phyloP scores from a whole-genome alignment of 2,113 vertebrate genomes.

The Eudorcas thomsonii region DNA sequence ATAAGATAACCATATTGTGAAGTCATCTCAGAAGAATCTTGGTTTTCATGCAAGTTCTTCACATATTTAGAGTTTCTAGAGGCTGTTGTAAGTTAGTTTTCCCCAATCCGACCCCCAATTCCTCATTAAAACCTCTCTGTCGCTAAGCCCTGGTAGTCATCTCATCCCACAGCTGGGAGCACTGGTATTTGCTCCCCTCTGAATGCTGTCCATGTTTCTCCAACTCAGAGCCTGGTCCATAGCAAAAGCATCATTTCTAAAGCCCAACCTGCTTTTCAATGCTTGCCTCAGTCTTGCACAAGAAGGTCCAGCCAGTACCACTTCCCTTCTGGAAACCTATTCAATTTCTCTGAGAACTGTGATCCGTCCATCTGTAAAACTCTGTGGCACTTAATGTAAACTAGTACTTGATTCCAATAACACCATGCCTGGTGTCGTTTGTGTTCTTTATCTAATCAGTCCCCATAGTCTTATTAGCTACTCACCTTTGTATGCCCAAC shows the following conservation, averaged over 20 bases:
- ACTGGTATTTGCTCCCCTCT: background rate
- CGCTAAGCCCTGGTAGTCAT: background rate
- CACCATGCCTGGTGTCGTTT: background rate
- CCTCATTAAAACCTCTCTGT: background rate
- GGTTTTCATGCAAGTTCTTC: background rate
- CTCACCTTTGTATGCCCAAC: background rate
- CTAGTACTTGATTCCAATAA: background rate
- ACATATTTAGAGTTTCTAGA: background rate
- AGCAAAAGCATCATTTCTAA: background rate
- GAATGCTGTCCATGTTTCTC: background rate
- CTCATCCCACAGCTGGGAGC: background rate
- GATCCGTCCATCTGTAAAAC: background rate
- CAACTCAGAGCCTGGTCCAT: background rate
- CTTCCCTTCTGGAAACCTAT: background rate
- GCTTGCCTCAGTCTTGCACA: background rate
- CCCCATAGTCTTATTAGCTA: background rate
- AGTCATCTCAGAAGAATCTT: background rate
- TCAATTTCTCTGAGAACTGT: background rate
- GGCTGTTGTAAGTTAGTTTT: background rate
- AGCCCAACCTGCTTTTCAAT: fast-evolving
- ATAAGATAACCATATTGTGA: background rate
- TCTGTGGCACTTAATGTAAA: background rate
- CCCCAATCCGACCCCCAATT: background rate
- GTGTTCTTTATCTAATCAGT: background rate
- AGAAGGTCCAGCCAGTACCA: background rate